Percentiles rank a stretch among this genome's conserved stretches.
Conservation (phyloP, 2,797 vertebrate genomes). For the Rhincodon typus region DNA sequence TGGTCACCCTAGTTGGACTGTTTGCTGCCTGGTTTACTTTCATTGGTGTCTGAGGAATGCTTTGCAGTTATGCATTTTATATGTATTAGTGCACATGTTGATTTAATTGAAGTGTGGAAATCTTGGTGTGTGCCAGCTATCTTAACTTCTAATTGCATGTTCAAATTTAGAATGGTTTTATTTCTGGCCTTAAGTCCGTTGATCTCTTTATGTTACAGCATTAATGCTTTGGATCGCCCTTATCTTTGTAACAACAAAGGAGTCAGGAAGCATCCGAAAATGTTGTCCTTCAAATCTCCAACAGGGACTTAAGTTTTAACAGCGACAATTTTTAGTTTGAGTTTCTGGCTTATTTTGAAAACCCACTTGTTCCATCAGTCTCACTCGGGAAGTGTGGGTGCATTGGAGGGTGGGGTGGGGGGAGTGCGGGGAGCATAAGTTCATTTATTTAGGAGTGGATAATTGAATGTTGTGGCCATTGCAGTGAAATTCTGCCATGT, state of each 20-base stretch:
- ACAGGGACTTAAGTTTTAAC: neutral
- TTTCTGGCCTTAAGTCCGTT: neutral
- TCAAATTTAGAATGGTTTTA: neutral
- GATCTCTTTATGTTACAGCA: neutral
- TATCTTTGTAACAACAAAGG: neutral
- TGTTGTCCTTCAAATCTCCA: neutral
- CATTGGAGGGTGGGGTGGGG: too few species aligned
- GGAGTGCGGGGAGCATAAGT: neutral
- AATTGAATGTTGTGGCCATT: neutral
- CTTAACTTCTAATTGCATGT: neutral
- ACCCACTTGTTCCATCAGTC: too few species aligned
- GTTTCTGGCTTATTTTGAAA: too few species aligned
- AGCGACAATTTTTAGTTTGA: neutral
- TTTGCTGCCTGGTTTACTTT: neutral
- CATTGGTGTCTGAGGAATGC: neutral
- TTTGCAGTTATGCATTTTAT: neutral
- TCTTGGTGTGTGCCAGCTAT: neutral
- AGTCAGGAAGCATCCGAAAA: neutral
- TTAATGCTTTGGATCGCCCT: neutral
- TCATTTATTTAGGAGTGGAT: too few species aligned
- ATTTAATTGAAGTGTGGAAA: neutral
- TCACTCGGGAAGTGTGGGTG: too few species aligned
- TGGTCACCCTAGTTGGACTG: neutral
- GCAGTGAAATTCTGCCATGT: neutral
- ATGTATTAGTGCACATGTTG: neutral